These are phyloP conservation scores for Potamarius usumacintae DNA, from an alignment of 2,113 vertebrate species.

Conservation along the genomic window DNA sequence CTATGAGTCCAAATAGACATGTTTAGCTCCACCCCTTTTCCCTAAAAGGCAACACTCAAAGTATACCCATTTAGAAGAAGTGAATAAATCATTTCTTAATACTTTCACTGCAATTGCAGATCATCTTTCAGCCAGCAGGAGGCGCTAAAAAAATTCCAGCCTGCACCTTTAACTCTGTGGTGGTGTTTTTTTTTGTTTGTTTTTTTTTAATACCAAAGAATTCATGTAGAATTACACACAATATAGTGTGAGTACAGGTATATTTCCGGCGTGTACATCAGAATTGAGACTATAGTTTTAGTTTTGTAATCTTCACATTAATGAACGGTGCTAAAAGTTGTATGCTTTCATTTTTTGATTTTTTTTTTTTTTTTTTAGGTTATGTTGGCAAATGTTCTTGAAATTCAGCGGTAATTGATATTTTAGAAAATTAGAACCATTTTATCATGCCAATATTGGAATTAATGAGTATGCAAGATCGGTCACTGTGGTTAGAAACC, in stretches of 20 bases:
- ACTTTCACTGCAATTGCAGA: background rate
- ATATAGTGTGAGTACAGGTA: conserved; percentile 5
- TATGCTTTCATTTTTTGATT: background rate
- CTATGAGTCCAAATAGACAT: background rate
- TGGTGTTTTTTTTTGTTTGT: background rate
- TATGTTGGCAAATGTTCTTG: background rate
- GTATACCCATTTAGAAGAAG: background rate
- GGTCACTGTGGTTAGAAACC: background rate
- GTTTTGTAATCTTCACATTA: conserved; percentile 32
- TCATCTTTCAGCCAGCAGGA: background rate
- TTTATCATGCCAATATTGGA: background rate
- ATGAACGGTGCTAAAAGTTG: conserved; percentile 39
- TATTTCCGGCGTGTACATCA: background rate
- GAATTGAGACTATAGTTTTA: background rate
- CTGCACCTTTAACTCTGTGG: background rate
- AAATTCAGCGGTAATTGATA: background rate
- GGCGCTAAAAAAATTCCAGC: background rate
- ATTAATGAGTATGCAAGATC: background rate
- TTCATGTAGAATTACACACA: background rate
- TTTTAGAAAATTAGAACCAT: background rate
- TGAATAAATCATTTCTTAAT: background rate
- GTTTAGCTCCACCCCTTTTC: background rate
- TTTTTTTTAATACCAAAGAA: conserved; percentile 32
- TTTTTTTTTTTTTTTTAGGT: background rate
- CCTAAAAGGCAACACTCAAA: background rate